phyloP scores from a whole-genome alignment of 2,797 vertebrate genomes.

The Sebastes cheni region DNA sequence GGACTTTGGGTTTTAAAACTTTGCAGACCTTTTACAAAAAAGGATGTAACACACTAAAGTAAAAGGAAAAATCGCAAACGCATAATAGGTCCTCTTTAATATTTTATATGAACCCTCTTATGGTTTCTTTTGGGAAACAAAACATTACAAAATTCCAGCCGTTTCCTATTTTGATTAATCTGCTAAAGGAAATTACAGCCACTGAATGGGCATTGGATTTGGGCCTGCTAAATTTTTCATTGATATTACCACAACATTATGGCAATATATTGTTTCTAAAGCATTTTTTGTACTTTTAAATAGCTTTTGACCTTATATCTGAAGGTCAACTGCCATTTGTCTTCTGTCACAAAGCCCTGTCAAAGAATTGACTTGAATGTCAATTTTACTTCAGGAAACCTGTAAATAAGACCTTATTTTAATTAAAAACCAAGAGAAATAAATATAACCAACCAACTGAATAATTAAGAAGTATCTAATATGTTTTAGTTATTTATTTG shows the following conservation, averaged over 20 bases:
- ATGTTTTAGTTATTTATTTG: not conserved
- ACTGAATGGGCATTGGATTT: not conserved
- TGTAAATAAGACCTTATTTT: not conserved
- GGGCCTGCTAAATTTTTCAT: not conserved
- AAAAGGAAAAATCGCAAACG: no score
- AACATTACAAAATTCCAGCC: not conserved
- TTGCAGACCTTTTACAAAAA: no score
- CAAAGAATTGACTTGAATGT: not conserved
- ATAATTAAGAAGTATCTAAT: constrained; percentile 1
- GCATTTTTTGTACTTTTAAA: not conserved
- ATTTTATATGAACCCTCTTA: not conserved
- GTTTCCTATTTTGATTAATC: not conserved
- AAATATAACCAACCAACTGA: not conserved
- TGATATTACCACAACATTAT: constrained; percentile 26
- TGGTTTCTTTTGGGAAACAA: not conserved
- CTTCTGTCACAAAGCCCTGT: constrained; percentile 27
- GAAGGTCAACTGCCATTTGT: constrained; percentile 40
- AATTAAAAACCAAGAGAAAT: not conserved
- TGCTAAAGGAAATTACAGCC: not conserved
- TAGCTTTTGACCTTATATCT: not conserved
- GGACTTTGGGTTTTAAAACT: no score
- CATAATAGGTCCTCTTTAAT: not conserved
- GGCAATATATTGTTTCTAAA: not conserved
- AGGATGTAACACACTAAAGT: no score
- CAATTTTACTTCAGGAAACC: not conserved